Conservation (phyloP, 2,113 vertebrate genomes). For the Nothocercus nigrocapillus region DNA sequence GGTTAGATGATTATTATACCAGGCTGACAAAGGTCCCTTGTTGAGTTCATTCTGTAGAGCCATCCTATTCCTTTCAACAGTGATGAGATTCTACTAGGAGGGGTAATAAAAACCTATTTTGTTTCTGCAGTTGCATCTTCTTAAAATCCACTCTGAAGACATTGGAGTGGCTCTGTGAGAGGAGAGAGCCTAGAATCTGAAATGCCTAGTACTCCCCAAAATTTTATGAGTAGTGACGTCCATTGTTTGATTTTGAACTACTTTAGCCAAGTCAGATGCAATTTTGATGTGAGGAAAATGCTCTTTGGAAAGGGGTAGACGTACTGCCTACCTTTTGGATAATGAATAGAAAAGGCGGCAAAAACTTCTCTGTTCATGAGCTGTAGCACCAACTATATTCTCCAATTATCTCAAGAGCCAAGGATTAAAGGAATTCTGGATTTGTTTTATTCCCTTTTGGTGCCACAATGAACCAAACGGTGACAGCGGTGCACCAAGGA, state of each 20-base stretch:
- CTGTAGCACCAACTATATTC: no score
- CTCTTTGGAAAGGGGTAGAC: background rate
- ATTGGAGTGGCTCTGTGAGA: background rate
- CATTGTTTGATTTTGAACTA: background rate
- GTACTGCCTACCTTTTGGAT: background rate
- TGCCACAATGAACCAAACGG: background rate
- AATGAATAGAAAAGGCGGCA: background rate
- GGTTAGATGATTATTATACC: background rate
- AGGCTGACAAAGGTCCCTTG: background rate
- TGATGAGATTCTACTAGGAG: background rate
- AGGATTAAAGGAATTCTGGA: background rate
- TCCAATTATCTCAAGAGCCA: background rate
- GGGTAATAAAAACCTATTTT: background rate
- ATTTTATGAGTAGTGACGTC: background rate
- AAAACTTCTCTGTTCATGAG: background rate
- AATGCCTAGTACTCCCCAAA: background rate
- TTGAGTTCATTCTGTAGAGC: background rate
- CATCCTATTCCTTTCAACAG: background rate
- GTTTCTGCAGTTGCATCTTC: background rate
- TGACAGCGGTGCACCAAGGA: rapidly evolving
- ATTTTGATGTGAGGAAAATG: background rate
- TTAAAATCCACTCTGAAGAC: background rate
- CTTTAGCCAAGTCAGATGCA: background rate
- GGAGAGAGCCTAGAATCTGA: background rate
- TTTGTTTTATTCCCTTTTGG: background rate